Evolutionary conservation across 2,797 vertebrate genomes (phyloP).

Genomic region (Tapirus indicus): DNA sequence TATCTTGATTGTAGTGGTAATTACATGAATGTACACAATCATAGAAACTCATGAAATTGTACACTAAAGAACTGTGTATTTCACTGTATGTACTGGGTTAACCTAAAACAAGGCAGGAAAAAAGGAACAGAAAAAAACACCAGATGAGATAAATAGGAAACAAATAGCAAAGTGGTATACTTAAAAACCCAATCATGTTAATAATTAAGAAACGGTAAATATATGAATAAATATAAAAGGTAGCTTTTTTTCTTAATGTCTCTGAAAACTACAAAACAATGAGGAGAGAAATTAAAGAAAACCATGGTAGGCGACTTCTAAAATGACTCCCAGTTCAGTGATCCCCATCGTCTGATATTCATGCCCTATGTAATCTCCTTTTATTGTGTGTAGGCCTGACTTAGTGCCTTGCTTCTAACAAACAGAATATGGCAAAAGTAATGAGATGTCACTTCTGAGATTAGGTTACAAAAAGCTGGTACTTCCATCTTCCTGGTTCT

Average conservation of each 20-base stretch:
- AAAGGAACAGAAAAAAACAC: neutral
- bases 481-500: neutral
- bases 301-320: neutral
- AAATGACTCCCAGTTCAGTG: neutral
- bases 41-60: neutral
- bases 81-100: neutral
- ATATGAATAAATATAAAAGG: neutral
- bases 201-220: neutral
- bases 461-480: neutral
- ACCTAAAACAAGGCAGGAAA: neutral
- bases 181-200: neutral
- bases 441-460: neutral
- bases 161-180: neutral
- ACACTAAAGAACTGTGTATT: neutral
- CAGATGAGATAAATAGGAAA: neutral
- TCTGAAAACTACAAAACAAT: neutral
- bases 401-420: neutral
- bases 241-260: neutral
- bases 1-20: neutral
- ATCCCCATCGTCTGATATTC: neutral
- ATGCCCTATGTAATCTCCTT: neutral
- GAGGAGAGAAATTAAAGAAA: neutral
- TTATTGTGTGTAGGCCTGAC: neutral
- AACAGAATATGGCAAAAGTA: neutral
- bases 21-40: neutral